A percentile compares a stretch with the other conserved stretches of the same genome.
phyloP scores from a whole-genome alignment of 2,113 vertebrate genomes.

The Caranx melampygus region DNA sequence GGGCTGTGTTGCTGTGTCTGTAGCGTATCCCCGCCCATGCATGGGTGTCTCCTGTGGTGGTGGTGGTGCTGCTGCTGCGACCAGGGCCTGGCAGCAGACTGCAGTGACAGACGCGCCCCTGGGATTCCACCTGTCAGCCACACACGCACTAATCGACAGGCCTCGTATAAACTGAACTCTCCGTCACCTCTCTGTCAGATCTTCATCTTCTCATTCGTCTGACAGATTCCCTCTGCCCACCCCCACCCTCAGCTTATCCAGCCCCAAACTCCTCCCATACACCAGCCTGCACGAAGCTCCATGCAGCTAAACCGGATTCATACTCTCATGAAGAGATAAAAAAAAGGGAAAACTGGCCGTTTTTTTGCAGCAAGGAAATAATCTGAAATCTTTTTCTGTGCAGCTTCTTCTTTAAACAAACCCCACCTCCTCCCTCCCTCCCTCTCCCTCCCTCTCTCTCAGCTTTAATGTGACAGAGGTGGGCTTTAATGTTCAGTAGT shows the following conservation, averaged over 20 bases:
- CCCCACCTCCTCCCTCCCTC: not conserved
- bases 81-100: constrained; percentile 88
- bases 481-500: constrained; percentile 84
- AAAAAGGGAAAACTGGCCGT: not conserved
- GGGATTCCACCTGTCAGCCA: constrained; percentile 94
- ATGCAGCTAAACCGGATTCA: constrained; percentile 19
- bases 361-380: constrained; percentile 19
- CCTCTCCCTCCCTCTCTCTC: constrained; percentile 34
- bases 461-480: constrained; percentile 73
- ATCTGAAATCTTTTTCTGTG: constrained; percentile 41
- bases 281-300: constrained; percentile 41
- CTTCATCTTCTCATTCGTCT: constrained; percentile 89
- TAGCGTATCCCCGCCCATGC: constrained; percentile 41
- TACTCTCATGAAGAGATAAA: not conserved
- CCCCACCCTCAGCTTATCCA: constrained; percentile 38
- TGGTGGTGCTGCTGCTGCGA: constrained; percentile 79
- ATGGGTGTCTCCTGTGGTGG: constrained; percentile 77
- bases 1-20: constrained; percentile 17
- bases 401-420: constrained; percentile 31
- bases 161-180: constrained; percentile 92
- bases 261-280: constrained; percentile 62
- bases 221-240: constrained; percentile 80
- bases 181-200: constrained; percentile 90
- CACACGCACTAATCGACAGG: constrained; percentile 89
- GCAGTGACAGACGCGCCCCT: constrained; percentile 90